Base-by-base conservation (phyloP, 2,888 invertebrate species). In the Orthosia gracilis region DNA sequence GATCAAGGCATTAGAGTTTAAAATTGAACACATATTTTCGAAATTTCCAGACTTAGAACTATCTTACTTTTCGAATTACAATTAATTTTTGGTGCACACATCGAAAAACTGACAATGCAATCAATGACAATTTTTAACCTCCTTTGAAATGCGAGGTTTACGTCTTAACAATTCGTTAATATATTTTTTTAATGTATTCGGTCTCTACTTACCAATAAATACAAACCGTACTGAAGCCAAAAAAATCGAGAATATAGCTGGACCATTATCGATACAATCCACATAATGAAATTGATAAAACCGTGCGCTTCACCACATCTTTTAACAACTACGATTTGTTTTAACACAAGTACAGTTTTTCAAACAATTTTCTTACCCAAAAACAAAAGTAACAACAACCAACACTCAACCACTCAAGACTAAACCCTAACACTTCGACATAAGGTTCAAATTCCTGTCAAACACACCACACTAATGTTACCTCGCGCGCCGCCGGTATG, bases 71-170 rank as follows among this genome's bases (percentile, higher is more conserved):
- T 45, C 54, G 11, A 54, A 58, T 67, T 81, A 69, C 12, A 52
- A 65, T 61, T 62, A 82, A 72, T 78, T 68, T 82, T 79, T 77
- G 82, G 82, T 71, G 72, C 40, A 73, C 21, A 52, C 77, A 57
- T 62, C 17, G 23, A 72, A 40, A 31, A 23, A 61, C 45, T 47
- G 5, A 54, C 63, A 73, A 62, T 2, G 47, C 63, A 73, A 62
- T 2, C 15, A 45, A 13, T 31, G 31, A n/a, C 12, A 13, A 3
- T 45, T 62, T 63, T 55, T 31, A n/a, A 54, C 49, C 52, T 47
- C 26, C 17, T 54, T 18, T 76, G 9, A 52, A 54, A 50, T 50
- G 13, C 13, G 23, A 59, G 52, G n/a, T 47, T 76, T 76, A n/a
- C 17, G 9, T 49, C 12, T 54, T 18, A 76, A 54, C 0, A 13